Base-by-base conservation (phyloP, 2,888 invertebrate species). In the Omphaloscelis lunosa region DNA sequence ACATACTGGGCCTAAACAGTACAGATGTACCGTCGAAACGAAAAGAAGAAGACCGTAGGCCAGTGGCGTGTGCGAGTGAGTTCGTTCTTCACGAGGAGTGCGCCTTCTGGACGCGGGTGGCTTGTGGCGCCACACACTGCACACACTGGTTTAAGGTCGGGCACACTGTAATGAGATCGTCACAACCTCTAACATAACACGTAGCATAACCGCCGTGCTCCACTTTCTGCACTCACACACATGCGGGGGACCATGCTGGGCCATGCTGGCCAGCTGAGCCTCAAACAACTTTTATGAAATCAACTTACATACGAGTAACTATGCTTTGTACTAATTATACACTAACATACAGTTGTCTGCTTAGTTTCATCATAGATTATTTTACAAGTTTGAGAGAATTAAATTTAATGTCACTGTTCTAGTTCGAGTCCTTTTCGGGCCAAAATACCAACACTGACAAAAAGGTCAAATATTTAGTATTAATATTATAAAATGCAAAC, bases 91-190 rank as follows among this genome's bases (percentile, higher is more conserved):
- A 29, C 2, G 20, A 45, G 17, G 27, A 45, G 53, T 62, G 67
- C 5, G 5, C 75, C 59, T 66, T 51, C 82, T 66, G 67, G 4
- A 17, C 45, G 41, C 34, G 15, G 0, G 75, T 8, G 56, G 20
- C 15, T 23, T 11, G 76, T 11, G 75, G 27, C 15, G 34, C 67
- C 73, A 9, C 56, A 39, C 51, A 2, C 73, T n/a, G 45, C 62
- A 15, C 51, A n/a, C 84, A 29, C 63, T 51, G 68, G 82, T 80
- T 84, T 84, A 82, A 82, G 82, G 82, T 84, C 82, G 63, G 27
- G 67, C 56, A 63, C 67, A 51, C 68, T 68, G 15, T 39, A 58
- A 70, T 27, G 20, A 66, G 68, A 66, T 61, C 69, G 69, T 66
- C 34, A 45, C 62, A 17, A 27, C 27, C 48, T 61, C 62, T 27